Evolutionary conservation across 2,888 invertebrate species (phyloP), one percentile per base, ranked within the genome.

Genomic region (Drosophila infuscata): DNA sequence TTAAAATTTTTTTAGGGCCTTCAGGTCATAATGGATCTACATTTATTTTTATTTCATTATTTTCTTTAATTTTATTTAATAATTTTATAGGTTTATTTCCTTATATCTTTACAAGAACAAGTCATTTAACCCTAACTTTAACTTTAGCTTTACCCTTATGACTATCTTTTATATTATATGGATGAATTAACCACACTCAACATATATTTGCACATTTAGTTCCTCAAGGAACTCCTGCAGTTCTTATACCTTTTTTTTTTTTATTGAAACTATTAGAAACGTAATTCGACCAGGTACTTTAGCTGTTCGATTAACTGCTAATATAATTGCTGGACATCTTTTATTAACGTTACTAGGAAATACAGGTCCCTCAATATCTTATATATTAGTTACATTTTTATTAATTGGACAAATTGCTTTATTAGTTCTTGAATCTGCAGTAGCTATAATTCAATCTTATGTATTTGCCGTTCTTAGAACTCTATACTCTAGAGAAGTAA

Each of bases 191-290:
- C 90, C 94, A 95, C 80, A 94, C 94, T 0, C 94, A 94, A 89
- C 94, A 95, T 88, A 95, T 96, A 94, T 95, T 96, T 91, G 94
- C 94, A 1, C 96, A 96, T 90, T 92, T 96, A 94, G 95, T 96
- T 0, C 96, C 96, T 0, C 94, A 95, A 94, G 95, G 96, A 79
- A 95, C 95, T 0, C 96, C 96, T 0, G 71, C 86, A 8, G 84
- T 94, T 83, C 84, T 96, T 88, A 96, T 96, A 93, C 95, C 95
- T 35, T 96, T 96, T 94, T n/a, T n/a, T n/a, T n/a, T n/a, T n/a
- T n/a, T n/a, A 96, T 96, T 94, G 96, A 96, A 95, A 94, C 95
- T 43, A 95, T 96, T 93, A 96, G 96, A 85, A 96, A 96, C 94
- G 83, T 96, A 79, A 96, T 96, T 92, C 96, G 95, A 15, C 95